These are phyloP conservation scores for Ceuthmochares aereus DNA, from an alignment of 2,113 vertebrate species.

Conservation along the genomic window DNA sequence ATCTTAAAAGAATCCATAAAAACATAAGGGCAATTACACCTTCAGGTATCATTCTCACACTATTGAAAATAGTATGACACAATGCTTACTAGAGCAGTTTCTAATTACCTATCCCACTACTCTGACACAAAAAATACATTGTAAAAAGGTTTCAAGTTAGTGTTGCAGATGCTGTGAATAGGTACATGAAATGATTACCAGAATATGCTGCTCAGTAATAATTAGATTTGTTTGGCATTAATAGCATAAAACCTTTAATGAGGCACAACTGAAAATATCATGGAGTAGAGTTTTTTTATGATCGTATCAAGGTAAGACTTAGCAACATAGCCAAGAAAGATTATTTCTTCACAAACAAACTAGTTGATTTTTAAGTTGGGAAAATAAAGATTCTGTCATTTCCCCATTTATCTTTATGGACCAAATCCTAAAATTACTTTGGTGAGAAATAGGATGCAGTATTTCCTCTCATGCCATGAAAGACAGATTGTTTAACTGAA, in stretches of 20 bases:
- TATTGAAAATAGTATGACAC: conserved; percentile 35
- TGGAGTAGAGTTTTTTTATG: not conserved
- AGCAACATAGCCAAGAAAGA: not conserved
- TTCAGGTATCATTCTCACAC: conserved; percentile 67
- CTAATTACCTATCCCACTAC: conserved; percentile 43
- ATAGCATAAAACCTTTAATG: conserved; percentile 3
- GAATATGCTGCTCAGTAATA: not conserved
- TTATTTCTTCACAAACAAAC: not conserved
- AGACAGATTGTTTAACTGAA: not conserved
- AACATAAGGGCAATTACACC: conserved; percentile 74
- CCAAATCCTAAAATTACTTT: not conserved
- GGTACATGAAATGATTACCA: not conserved
- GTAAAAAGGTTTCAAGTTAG: not conserved
- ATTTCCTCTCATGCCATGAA: not conserved
- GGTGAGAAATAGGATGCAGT: not conserved
- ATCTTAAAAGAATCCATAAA: conserved; percentile 75
- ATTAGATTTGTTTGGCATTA: conserved; percentile 44
- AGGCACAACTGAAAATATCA: not conserved
- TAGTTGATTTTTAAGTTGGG: not conserved
- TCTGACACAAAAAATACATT: conserved; percentile 29
- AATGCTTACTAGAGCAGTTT: conserved; percentile 53
- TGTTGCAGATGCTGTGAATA: conserved; percentile 11
- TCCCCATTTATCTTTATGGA: not conserved
- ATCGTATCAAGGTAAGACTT: not conserved
- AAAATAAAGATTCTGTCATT: not conserved